Percentiles rank a stretch among this genome's conserved stretches.
phyloP scores from a whole-genome alignment of 2,888 invertebrate genomes.

The Apodemia zela region DNA sequence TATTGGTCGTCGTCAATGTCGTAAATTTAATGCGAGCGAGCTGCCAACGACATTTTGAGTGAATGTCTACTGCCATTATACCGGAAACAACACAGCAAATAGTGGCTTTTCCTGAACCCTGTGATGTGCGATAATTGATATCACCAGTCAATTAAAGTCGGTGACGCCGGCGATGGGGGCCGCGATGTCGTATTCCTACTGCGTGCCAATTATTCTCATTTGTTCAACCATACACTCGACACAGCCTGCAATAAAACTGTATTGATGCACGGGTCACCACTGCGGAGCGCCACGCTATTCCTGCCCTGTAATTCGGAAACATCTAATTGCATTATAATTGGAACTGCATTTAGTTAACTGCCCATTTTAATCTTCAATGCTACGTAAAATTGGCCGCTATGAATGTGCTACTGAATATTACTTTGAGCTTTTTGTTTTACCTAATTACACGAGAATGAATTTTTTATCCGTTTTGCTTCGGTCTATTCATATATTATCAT shows the following conservation, averaged over 20 bases:
- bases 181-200: constrained; percentile 45
- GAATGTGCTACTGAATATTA: neutral
- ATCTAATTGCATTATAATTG: constrained; percentile 10
- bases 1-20: constrained; percentile 73
- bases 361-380: neutral
- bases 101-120: constrained; percentile 58
- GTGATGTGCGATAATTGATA: constrained; percentile 68
- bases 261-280: constrained; percentile 9
- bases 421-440: neutral
- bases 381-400: neutral
- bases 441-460: neutral
- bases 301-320: constrained; percentile 2
- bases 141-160: constrained; percentile 69
- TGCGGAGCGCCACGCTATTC: neutral
- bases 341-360: neutral
- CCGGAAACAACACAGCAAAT: constrained; percentile 46
- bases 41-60: constrained; percentile 75
- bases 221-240: constrained; percentile 53
- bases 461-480: no score
- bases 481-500: no score
- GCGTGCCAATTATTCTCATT: constrained; percentile 67
- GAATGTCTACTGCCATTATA: constrained; percentile 65
- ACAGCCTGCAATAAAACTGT: constrained; percentile 37
- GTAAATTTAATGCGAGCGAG: constrained; percentile 69
- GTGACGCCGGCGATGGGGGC: constrained; percentile 48